Evolutionary conservation across 1,140 invertebrate species (phyloP).

Genomic region (Chrysomallon squamiferum): DNA sequence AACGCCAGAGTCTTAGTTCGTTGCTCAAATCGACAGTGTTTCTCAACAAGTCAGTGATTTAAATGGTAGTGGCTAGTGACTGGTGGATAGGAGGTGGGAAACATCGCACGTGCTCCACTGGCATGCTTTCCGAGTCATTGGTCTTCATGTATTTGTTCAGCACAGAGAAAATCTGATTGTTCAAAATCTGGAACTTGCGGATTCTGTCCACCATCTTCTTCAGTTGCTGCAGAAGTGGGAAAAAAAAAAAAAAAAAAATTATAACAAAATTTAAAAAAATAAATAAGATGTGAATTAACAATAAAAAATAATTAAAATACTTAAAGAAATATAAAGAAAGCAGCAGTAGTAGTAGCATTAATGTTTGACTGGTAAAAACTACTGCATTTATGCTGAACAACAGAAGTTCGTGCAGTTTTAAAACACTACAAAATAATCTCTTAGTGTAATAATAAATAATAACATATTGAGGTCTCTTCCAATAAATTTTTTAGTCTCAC

Average conservation of each 20-base stretch:
- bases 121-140: conserved; percentile 76
- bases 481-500: no score
- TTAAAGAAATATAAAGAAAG: neutral
- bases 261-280: neutral
- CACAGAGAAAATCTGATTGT: conserved; percentile 98
- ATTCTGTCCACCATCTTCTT: conserved; percentile 98
- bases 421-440: no score
- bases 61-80: conserved; percentile 56
- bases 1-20: no score
- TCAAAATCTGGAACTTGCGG: conserved; percentile 95
- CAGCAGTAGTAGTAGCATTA: no score
- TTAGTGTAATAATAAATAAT: no score
- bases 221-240: conserved; percentile 87
- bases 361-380: no score
- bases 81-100: conserved; percentile 94
- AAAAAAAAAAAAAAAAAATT: conserved; percentile 34
- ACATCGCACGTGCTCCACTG: conserved; percentile 95
- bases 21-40: no score
- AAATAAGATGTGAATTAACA: neutral
- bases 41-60: no score
- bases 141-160: conserved; percentile 94
- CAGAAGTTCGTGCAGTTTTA: no score
- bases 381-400: no score
- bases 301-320: neutral
- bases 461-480: no score